A percentile compares a stretch with the other conserved stretches of the same genome.
phyloP scores from a whole-genome alignment of 2,797 vertebrate genomes.

The Sylvilagus floridanus region DNA sequence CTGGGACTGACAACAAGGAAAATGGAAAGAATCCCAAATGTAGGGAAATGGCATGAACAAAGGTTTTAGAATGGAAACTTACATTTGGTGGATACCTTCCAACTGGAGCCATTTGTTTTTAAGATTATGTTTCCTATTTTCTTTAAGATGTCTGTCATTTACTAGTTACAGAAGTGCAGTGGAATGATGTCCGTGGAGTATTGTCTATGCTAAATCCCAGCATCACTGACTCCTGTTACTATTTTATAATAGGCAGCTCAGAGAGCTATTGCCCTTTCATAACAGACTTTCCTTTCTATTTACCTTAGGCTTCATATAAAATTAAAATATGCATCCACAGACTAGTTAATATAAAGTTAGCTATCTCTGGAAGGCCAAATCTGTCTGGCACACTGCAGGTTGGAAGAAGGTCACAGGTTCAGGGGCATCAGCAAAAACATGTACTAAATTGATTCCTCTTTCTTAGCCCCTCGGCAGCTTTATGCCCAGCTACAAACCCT shows the following conservation, averaged over 20 bases:
- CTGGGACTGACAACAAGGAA: background rate
- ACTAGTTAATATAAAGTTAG: background rate
- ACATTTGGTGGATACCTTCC: background rate
- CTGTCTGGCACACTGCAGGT: background rate
- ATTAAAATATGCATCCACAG: background rate
- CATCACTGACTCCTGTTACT: slow-evolving; percentile 8
- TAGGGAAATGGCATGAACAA: slow-evolving; percentile 16
- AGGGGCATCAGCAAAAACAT: background rate
- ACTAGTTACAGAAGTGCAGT: background rate
- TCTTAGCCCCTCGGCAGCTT: background rate
- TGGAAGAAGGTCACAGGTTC: background rate
- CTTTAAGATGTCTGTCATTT: slow-evolving; percentile 13
- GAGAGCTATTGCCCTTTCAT: slow-evolving; percentile 32
- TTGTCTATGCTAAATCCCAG: background rate
- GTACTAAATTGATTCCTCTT: background rate
- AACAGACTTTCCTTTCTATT: slow-evolving; percentile 43
- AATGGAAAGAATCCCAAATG: slow-evolving; percentile 2
- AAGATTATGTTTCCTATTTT: slow-evolving; percentile 19
- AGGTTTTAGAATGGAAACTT: background rate
- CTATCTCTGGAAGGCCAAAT: background rate
- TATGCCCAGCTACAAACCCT: background rate
- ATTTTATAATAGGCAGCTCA: slow-evolving; percentile 45
- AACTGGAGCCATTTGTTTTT: background rate
- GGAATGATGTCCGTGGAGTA: background rate
- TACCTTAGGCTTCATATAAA: slow-evolving; percentile 29